Conservation (phyloP, 2,888 invertebrate genomes). For the Ethmia dodecea region DNA sequence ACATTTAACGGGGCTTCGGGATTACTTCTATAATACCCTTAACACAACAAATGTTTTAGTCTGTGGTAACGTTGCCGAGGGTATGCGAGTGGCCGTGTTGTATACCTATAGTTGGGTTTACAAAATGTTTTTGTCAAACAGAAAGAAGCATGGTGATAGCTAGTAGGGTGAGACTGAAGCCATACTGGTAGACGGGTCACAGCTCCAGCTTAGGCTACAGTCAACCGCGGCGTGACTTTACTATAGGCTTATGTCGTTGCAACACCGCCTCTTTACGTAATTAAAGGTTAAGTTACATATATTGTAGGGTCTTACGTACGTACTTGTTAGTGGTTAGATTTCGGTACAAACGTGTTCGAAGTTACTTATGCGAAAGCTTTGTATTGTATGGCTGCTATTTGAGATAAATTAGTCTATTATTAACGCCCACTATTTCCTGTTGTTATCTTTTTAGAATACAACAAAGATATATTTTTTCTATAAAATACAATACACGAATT, state of each 20-base stretch:
- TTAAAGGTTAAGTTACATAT: slow-evolving; percentile 36
- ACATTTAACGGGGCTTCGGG: slow-evolving; percentile 73
- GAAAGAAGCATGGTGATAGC: slow-evolving; percentile 29
- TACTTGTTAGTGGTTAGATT: too few relatives aligned
- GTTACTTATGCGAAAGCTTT: too few relatives aligned
- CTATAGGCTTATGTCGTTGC: slow-evolving; percentile 34
- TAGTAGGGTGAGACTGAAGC: slow-evolving; percentile 47
- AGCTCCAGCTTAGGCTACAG: slow-evolving; percentile 44
- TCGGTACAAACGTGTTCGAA: too few relatives aligned
- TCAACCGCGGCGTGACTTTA: slow-evolving; percentile 50
- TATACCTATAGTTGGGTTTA: neutral
- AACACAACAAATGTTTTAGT: slow-evolving; percentile 72
- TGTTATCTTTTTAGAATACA: too few relatives aligned
- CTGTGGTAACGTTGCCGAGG: slow-evolving; percentile 28
- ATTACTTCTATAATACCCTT: slow-evolving; percentile 69
- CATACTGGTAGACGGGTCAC: slow-evolving; percentile 51
- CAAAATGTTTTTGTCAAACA: slow-evolving; percentile 29
- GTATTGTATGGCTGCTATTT: too few relatives aligned
- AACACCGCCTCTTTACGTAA: slow-evolving; percentile 40
- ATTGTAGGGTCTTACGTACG: neutral
- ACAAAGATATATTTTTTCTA: too few relatives aligned
- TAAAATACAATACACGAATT: slow-evolving; percentile 45
- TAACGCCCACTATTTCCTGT: too few relatives aligned
- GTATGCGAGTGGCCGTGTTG: slow-evolving; percentile 19
- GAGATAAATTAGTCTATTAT: too few relatives aligned